phyloP scores from a whole-genome alignment of 2,888 invertebrate species.

The Gryllus longicercus region DNA sequence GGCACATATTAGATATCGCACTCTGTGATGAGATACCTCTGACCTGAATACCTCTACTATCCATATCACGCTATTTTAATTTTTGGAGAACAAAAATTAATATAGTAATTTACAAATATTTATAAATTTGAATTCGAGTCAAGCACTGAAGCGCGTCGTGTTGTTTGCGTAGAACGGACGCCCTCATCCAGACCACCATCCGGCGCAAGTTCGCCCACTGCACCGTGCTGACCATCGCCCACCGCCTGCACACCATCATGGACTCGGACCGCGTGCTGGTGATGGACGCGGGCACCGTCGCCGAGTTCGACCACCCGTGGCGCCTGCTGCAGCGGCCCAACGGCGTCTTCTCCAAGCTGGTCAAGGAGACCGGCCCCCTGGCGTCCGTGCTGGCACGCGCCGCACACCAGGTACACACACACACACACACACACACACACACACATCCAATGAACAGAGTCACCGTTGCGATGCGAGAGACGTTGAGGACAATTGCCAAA shows the following conservation, averaged over 20 bases:
- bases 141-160: not conserved
- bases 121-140: too few relatives aligned
- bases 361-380: not conserved
- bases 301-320: conserved; percentile 9
- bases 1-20: too few relatives aligned
- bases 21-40: too few relatives aligned
- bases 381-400: not conserved
- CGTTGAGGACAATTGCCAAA: too few relatives aligned
- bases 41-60: too few relatives aligned
- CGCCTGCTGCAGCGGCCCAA: not conserved
- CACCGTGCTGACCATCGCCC: not conserved
- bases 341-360: not conserved
- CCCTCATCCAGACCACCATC: not conserved
- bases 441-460: too few relatives aligned
- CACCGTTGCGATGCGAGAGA: too few relatives aligned
- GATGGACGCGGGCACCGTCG: not conserved
- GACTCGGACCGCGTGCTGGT: not conserved
- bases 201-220: not conserved
- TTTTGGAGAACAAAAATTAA: too few relatives aligned
- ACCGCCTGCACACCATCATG: not conserved
- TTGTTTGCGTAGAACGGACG: not conserved
- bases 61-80: too few relatives aligned
- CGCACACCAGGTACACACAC: not conserved
- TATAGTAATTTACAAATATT: too few relatives aligned
- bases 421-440: not conserved